Evolutionary conservation across 1,140 invertebrate genomes (phyloP).

Genomic region (Apis mellifera): DNA sequence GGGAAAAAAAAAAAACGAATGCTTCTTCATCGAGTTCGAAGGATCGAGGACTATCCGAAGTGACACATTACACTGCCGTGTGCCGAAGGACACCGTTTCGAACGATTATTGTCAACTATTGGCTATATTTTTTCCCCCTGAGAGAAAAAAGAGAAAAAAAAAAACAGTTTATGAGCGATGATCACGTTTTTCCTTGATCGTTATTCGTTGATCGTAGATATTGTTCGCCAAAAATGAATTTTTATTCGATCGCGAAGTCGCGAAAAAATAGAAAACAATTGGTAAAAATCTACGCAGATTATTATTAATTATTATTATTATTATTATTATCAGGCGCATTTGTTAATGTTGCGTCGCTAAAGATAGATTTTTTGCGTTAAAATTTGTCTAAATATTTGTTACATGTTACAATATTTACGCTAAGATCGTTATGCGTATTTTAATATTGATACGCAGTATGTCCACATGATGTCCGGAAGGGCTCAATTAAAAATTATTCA

Average conservation of each 20-base stretch:
- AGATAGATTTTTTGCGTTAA: constrained; percentile 1
- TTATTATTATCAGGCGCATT: background rate
- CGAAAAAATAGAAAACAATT: background rate
- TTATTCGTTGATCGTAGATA: constrained; percentile 4
- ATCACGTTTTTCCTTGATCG: background rate
- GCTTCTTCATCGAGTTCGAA: constrained; percentile 58
- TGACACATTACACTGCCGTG: constrained; percentile 62
- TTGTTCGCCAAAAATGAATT: constrained; percentile 19
- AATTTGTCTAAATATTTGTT: background rate
- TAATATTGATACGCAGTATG: background rate
- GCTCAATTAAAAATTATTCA: background rate
- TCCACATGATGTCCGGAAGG: background rate
- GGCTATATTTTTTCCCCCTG: background rate
- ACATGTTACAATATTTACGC: background rate
- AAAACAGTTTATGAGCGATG: background rate
- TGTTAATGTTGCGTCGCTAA: constrained; percentile 22
- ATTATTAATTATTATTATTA: background rate
- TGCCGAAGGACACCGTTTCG: constrained; percentile 62
- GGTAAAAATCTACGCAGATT: background rate
- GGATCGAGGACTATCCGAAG: constrained; percentile 45
- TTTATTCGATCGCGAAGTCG: background rate
- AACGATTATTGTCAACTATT: constrained; percentile 38
- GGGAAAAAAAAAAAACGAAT: background rate
- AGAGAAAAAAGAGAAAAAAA: background rate
- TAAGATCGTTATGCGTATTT: background rate